Evolutionary conservation across 2,888 invertebrate species (phyloP).

Genomic region (Drosophila vallismaia): DNA sequence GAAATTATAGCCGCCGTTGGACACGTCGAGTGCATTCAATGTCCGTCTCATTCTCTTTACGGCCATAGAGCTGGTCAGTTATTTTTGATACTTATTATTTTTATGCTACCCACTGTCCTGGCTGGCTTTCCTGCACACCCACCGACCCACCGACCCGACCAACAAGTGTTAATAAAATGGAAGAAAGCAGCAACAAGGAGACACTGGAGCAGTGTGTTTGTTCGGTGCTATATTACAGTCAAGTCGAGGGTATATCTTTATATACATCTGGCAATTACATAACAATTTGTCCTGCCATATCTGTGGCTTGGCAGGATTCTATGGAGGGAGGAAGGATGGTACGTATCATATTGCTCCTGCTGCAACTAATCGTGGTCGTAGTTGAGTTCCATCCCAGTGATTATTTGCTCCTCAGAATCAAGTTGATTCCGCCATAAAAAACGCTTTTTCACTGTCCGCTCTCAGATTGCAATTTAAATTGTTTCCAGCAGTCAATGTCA

Average conservation of each 20-base stretch:
- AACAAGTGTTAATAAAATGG: constrained; percentile 50
- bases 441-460: not conserved
- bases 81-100: constrained; percentile 57
- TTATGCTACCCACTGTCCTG: constrained; percentile 33
- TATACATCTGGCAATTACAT: constrained; percentile 42
- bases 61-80: constrained; percentile 54
- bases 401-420: constrained; percentile 19
- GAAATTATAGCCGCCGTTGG: constrained; percentile 56
- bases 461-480: constrained; percentile 28
- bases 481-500: constrained; percentile 31
- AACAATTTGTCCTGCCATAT: constrained; percentile 34
- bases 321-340: not conserved
- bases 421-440: constrained; percentile 14
- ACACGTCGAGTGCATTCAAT: constrained; percentile 60
- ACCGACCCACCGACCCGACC: constrained; percentile 8
- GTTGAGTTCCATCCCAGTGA: constrained; percentile 26
- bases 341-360: constrained; percentile 13
- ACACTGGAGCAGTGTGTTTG: constrained; percentile 8
- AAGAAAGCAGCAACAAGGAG: constrained; percentile 6
- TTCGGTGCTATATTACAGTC: constrained; percentile 18
- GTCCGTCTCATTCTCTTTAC: constrained; percentile 40
- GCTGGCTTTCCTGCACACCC: not conserved
- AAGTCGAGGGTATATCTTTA: constrained; percentile 20
- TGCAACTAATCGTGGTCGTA: constrained; percentile 35
- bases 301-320: constrained; percentile 7